Evolutionary conservation across 2,888 invertebrate species (phyloP).

Genomic region (Hyalella azteca): DNA sequence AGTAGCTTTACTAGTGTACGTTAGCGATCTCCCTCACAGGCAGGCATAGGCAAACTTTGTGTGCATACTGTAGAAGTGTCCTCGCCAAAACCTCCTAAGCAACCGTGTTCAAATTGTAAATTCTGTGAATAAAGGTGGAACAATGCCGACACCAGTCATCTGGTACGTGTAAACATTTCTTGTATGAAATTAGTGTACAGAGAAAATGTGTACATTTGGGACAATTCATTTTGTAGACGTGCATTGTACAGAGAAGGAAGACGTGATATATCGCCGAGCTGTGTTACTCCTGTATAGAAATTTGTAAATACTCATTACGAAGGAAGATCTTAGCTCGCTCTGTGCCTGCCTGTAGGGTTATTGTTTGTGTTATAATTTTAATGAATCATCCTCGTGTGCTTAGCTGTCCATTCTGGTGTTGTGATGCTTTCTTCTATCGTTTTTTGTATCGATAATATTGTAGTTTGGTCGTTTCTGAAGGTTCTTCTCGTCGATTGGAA

Average conservation of each 20-base stretch:
- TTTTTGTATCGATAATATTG: too few relatives aligned
- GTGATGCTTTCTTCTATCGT: background rate
- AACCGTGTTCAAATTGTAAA: slow-evolving; percentile 56
- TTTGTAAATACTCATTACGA: slow-evolving; percentile 30
- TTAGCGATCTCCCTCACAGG: slow-evolving; percentile 50
- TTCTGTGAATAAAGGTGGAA: slow-evolving; percentile 58
- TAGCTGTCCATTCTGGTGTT: slow-evolving; percentile 2
- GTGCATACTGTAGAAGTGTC: slow-evolving; percentile 57
- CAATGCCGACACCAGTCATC: slow-evolving; percentile 25
- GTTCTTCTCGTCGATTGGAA: too few relatives aligned
- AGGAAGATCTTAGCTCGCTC: slow-evolving; percentile 41
- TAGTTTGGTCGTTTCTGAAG: too few relatives aligned
- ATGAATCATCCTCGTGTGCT: slow-evolving; percentile 45
- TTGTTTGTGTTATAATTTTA: slow-evolving; percentile 54
- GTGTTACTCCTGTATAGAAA: slow-evolving; percentile 48
- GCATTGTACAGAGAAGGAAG: slow-evolving; percentile 57
- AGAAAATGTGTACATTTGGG: slow-evolving; percentile 57
- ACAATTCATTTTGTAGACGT: slow-evolving; percentile 54
- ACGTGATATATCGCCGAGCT: slow-evolving; percentile 57
- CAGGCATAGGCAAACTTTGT: slow-evolving; percentile 54
- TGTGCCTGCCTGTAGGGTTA: slow-evolving; percentile 57
- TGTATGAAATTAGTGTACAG: slow-evolving; percentile 59
- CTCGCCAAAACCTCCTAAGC: slow-evolving; percentile 55
- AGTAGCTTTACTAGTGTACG: too few relatives aligned
- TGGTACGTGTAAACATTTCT: slow-evolving; percentile 56